These are phyloP conservation scores for Drosophila lowei DNA, from an alignment of 1,140 invertebrate genomes.

Conservation along the genomic window DNA sequence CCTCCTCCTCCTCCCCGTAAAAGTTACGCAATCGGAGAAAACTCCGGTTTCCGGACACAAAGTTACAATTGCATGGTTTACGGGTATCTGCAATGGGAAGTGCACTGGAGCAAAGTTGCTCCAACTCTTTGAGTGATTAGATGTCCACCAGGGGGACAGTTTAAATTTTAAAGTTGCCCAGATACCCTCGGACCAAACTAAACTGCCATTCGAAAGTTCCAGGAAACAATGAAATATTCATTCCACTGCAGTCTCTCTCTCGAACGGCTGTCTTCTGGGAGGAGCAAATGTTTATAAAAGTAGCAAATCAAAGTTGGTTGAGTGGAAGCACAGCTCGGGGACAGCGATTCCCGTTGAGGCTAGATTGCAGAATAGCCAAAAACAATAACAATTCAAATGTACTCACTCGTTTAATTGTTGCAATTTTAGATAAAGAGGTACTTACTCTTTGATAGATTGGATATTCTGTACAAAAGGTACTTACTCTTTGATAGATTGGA, in stretches of 20 bases:
- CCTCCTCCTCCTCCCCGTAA: neutral
- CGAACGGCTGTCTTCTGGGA: neutral
- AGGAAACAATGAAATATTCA: slow-evolving; percentile 25
- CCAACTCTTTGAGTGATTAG: slow-evolving; percentile 70
- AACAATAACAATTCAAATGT: too few relatives aligned
- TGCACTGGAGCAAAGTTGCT: slow-evolving; percentile 43
- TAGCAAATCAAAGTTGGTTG: slow-evolving; percentile 8
- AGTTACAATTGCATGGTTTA: slow-evolving; percentile 57
- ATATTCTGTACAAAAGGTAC: too few relatives aligned
- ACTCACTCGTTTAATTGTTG: too few relatives aligned
- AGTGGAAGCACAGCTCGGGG: too few relatives aligned
- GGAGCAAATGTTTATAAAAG: neutral
- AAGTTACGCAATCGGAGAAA: slow-evolving; percentile 58
- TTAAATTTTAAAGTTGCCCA: slow-evolving; percentile 30
- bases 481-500: too few relatives aligned
- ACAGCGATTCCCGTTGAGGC: too few relatives aligned
- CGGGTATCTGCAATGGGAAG: slow-evolving; percentile 5
- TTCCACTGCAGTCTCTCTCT: slow-evolving; percentile 18
- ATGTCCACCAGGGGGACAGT: slow-evolving; percentile 28
- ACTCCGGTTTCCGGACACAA: slow-evolving; percentile 27
- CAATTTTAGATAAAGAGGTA: too few relatives aligned
- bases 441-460: too few relatives aligned
- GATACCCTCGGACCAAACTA: neutral
- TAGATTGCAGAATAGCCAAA: too few relatives aligned
- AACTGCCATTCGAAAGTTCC: slow-evolving; percentile 13